Conservation (phyloP, 2,113 vertebrate genomes). For the Serinus canaria region DNA sequence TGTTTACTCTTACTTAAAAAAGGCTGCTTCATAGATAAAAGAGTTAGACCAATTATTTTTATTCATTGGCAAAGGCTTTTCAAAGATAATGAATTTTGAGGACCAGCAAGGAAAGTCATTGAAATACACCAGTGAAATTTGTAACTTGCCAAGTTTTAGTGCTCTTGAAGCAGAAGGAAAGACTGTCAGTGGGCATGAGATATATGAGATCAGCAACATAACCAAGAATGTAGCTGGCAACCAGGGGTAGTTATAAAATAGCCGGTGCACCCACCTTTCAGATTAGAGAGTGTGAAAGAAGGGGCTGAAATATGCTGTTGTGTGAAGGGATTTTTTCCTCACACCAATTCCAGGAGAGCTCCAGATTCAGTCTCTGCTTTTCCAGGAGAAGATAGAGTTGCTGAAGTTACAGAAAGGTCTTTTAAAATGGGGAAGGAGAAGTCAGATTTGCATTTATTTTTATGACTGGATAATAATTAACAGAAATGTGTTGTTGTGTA, state of each 20-base stretch:
- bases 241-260: not conserved
- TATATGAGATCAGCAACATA: not conserved
- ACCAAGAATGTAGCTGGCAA: not conserved
- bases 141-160: not conserved
- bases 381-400: not conserved
- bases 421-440: not conserved
- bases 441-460: not conserved
- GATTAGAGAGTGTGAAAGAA: not conserved
- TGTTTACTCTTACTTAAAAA: not conserved
- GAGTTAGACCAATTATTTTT: not conserved
- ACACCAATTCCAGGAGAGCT: not conserved
- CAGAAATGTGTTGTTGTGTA: not conserved
- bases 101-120: not conserved
- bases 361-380: not conserved
- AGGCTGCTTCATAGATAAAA: not conserved
- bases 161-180: not conserved
- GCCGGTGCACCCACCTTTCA: not conserved
- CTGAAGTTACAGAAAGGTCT: not conserved
- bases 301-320: not conserved
- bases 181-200: not conserved
- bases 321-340: not conserved
- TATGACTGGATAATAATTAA: not conserved
- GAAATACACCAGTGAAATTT: not conserved
- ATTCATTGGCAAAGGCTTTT: not conserved
- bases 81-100: not conserved